Percentiles rank a stretch among this genome's conserved stretches.
Conservation (phyloP, 2,113 vertebrate genomes). For the Stictonetta naevosa region DNA sequence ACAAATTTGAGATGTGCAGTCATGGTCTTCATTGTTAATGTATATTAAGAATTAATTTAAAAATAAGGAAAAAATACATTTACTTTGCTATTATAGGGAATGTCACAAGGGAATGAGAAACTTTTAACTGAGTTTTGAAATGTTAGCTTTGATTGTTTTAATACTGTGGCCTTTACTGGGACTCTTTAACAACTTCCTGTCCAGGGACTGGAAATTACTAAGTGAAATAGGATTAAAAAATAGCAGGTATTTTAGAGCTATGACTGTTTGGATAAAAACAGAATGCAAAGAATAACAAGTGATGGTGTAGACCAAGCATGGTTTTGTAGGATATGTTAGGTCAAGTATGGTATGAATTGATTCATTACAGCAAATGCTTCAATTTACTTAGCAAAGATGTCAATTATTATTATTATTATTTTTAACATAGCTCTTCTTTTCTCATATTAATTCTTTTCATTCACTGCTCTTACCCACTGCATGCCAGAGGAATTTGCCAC, state of each 20-base stretch:
- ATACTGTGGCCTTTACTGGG: slow-evolving; percentile 7
- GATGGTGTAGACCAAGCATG: not conserved
- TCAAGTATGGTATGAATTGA: not conserved
- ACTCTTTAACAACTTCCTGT: not conserved
- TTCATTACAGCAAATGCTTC: not conserved
- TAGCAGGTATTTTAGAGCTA: not conserved
- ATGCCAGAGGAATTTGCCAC: not conserved
- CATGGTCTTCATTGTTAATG: not conserved
- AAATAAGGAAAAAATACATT: not conserved
- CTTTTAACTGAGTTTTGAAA: slow-evolving; percentile 43
- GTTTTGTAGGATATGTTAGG: not conserved
- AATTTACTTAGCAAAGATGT: not conserved
- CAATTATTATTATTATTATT: too few species aligned
- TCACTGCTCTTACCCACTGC: not conserved
- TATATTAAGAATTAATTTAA: not conserved
- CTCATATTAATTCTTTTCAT: not conserved
- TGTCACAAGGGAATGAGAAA: not conserved
- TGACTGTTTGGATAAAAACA: not conserved
- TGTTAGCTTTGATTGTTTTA: slow-evolving; percentile 17
- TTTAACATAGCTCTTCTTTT: not conserved
- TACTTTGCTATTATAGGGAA: not conserved
- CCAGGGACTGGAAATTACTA: not conserved
- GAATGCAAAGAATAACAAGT: not conserved
- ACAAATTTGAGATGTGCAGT: not conserved
- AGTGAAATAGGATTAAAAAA: not conserved